Evolutionary conservation across 2,797 vertebrate species (phyloP).

Genomic region (Sparidentex hasta): DNA sequence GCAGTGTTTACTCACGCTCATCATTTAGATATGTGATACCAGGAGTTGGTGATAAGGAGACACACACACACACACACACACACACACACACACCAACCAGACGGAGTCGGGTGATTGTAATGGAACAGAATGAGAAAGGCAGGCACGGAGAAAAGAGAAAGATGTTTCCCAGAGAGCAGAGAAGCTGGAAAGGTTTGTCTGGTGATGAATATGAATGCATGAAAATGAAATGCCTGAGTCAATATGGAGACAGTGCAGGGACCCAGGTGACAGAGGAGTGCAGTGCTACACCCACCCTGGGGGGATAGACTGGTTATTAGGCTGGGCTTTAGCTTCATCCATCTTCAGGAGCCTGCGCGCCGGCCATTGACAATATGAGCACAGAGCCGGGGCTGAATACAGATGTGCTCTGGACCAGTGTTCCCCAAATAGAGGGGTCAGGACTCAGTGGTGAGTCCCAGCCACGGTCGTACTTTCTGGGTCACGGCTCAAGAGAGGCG

Average conservation of each 20-base stretch:
- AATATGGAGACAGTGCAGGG: conserved; percentile 72
- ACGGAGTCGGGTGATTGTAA: conserved; percentile 35
- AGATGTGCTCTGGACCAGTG: conserved; percentile 74
- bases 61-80: neutral
- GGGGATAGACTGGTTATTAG: conserved; percentile 80
- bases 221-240: conserved; percentile 80
- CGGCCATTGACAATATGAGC: conserved; percentile 75
- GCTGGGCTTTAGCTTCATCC: conserved; percentile 75
- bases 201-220: conserved; percentile 72
- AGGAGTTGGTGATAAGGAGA: conserved; percentile 24
- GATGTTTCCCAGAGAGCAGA: conserved; percentile 31
- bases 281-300: conserved; percentile 56
- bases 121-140: conserved; percentile 32
- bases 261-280: conserved; percentile 74
- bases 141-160: conserved; percentile 16
- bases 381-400: conserved; percentile 72
- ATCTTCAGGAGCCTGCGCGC: conserved; percentile 75
- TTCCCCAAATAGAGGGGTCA: conserved; percentile 74
- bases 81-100: neutral
- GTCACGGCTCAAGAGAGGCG: conserved; percentile 69
- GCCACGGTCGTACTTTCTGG: conserved; percentile 60
- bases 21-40: conserved; percentile 43
- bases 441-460: conserved; percentile 49
- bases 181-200: conserved; percentile 35
- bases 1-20: conserved; percentile 33